Base-by-base conservation (phyloP, 2,797 vertebrate genomes). In the Peromyscus eremicus region DNA sequence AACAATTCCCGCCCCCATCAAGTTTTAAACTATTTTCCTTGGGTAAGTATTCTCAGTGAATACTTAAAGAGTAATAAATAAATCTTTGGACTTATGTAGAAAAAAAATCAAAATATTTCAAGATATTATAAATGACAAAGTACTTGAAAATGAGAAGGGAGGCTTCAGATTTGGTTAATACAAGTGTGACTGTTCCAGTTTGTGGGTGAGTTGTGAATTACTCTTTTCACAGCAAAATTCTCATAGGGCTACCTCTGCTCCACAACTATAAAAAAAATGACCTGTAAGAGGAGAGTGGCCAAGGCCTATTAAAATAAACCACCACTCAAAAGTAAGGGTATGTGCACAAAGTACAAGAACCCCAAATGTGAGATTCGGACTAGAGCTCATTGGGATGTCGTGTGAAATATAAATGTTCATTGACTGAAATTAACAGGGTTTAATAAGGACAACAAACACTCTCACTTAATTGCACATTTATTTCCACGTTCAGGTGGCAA, bases 401-500 rank as follows among this genome's bases (percentile, higher is more conserved):
- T 86, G 75, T 97, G 92, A 95, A 97, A 96, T 96, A 97, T 90
- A 57, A 98, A 97, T 87, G 52, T 96, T 98, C 96, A 90, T 17
- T 98, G 91, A 98, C 92, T 93, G 97, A 97, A 98, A 97, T 96
- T 92, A 98, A 79, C 87, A 97, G 73, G 93, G 95, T 97, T 98
- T 97, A 97, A 84, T 88, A 98, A 97, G 97, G 96, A 98, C 97
- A 98, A 97, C 97, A 98, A 98, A 97, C 94, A 97, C 97, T 97
- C 96, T 96, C 93, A 98, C 96, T 98, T 98, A 98, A 98, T 68
- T 98, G 96, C 91, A 98, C 94, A 98, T 98, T 98, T 98, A 97
- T 97, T 98, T 98, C 98, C 66, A 93, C 76, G 93, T 98, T 99
- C 97, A 98, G 98, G 98, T 98, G 98, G 98, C 97, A 98, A 98